Evolutionary conservation across 2,113 vertebrate genomes (phyloP), one percentile per base, ranked within the genome.

Genomic region (Alligator sinensis): DNA sequence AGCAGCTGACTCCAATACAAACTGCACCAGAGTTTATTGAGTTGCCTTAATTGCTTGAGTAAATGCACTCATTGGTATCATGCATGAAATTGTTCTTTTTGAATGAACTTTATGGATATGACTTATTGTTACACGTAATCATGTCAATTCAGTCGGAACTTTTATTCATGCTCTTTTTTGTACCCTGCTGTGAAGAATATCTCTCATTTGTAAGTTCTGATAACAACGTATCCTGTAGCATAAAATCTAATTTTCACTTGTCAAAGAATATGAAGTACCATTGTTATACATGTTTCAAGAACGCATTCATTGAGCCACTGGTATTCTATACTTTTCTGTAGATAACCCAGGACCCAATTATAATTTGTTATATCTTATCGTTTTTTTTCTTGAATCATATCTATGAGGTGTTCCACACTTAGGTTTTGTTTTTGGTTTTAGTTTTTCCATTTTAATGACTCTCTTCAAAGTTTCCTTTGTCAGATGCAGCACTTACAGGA

Each of bases 171-270:
- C 78, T 70, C 55, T 77, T 54, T 15, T 16, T 12, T 4, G 21
- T 19, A 80, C 27, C 27, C 28, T 12, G 60, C 4, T 61, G 10
- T 25, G 79, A 62, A 70, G 57, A 62, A 9, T 19, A 21, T 18
- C 18, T 72, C 28, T 4, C 5, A 28, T 15, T 70, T 9, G 30
- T 54, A 82, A 27, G 5, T 77, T 59, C 57, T 68, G 68, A 21
- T 9, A n/a, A 47, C 55, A 7, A 62, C 27, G 28, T 54, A 30
- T 72, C 59, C 16, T 24, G 34, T 57, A 34, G 15, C 24, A 62
- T 88, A 72, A 63, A 21, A 88, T 62, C 61, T 62, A 74, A 88
- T 88, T 88, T 74, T 80, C 66, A 80, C 66, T 88, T 88, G 77
- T 74, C 66, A 62, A 55, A 55, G 66, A 63, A 60, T 87, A 59